These are phyloP conservation scores for Mactromeris polynyma DNA, from an alignment of 2,888 invertebrate genomes.

Conservation along the genomic window DNA sequence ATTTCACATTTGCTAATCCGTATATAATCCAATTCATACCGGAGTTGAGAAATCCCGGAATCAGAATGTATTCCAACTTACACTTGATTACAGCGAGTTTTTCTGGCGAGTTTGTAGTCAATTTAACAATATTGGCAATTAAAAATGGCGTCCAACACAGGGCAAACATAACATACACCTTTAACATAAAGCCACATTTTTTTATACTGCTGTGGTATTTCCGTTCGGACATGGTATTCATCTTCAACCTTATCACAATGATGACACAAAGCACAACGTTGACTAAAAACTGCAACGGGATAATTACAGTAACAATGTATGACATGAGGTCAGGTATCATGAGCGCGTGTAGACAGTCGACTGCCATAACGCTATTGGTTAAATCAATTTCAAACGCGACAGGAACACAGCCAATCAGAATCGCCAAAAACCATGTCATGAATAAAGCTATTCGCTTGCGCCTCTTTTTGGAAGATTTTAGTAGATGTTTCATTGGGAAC, in stretches of 20 bases:
- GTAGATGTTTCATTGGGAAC: conserved; percentile 27
- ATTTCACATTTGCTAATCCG: conserved; percentile 33
- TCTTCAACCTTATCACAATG: conserved; percentile 9
- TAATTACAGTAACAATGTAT: not conserved
- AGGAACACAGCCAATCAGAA: not conserved
- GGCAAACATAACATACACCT: conserved; percentile 25
- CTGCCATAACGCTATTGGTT: not conserved
- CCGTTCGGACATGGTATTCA: conserved; percentile 6
- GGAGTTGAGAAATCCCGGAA: conserved; percentile 42
- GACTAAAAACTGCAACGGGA: conserved; percentile 7
- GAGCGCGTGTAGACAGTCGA: not conserved
- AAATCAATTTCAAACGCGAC: not conserved
- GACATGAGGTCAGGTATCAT: not conserved
- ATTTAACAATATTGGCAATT: not conserved
- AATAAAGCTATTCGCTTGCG: not conserved
- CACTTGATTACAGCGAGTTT: not conserved
- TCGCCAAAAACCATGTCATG: conserved; percentile 3
- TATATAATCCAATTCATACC: conserved; percentile 55
- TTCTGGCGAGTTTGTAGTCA: not conserved
- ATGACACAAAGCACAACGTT: conserved; percentile 11
- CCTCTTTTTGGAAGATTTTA: not conserved
- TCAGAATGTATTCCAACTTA: conserved; percentile 4
- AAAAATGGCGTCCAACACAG: conserved; percentile 39
- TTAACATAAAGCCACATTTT: conserved; percentile 22
- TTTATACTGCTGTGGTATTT: conserved; percentile 9